These are phyloP conservation scores for Mormyrops attenuatus DNA, from an alignment of 2,797 vertebrate genomes.

Conservation along the genomic window DNA sequence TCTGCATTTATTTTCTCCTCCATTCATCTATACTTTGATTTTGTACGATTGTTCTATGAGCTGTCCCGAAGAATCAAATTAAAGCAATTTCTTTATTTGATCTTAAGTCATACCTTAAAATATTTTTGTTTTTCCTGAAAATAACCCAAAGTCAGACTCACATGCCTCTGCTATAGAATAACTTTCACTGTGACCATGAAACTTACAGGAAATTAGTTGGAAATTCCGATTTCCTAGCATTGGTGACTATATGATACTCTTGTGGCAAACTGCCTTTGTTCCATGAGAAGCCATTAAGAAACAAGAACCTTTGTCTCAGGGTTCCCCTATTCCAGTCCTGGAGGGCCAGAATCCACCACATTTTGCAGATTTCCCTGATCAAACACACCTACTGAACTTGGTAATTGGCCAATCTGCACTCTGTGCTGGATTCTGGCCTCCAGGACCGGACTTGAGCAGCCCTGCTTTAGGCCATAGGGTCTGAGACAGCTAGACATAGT, in stretches of 20 bases:
- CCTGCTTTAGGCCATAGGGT: neutral
- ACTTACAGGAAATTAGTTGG: neutral
- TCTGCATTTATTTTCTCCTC: neutral
- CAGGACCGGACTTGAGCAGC: neutral
- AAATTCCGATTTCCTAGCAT: neutral
- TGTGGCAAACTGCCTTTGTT: neutral
- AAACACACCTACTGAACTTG: neutral
- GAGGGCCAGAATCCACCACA: neutral
- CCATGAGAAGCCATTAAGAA: neutral
- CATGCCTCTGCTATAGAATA: neutral
- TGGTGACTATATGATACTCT: neutral
- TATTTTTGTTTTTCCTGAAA: neutral
- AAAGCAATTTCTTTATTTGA: neutral
- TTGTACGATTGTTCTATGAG: neutral
- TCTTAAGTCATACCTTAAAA: neutral
- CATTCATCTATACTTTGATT: neutral
- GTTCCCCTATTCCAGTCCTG: neutral
- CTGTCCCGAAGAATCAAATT: neutral
- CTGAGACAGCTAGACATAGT: neutral
- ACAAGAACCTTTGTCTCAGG: neutral
- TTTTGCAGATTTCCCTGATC: neutral
- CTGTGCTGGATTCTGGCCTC: neutral
- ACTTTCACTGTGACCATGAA: neutral
- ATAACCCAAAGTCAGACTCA: neutral
- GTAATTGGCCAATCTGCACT: neutral